Evolutionary conservation across 1,140 invertebrate species (phyloP).

Genomic region (Heliconius eleuchia): DNA sequence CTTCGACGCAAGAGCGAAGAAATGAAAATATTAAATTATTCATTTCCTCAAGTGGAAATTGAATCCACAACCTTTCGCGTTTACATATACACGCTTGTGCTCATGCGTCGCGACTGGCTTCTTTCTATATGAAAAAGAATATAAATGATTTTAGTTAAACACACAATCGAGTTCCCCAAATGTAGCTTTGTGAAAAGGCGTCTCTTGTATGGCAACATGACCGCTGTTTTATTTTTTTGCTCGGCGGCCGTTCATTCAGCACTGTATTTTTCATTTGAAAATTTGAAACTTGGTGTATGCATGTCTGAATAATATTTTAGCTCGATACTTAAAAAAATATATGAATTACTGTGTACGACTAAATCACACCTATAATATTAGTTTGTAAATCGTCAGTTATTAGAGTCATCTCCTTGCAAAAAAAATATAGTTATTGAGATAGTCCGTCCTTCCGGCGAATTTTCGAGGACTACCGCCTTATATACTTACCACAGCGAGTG

Average conservation of each 20-base stretch:
- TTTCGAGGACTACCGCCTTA: too few relatives aligned
- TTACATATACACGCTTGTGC: too few relatives aligned
- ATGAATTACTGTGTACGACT: not conserved
- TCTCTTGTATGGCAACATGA: slow-evolving; percentile 57
- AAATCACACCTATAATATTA: not conserved
- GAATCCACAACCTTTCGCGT: too few relatives aligned
- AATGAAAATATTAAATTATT: too few relatives aligned
- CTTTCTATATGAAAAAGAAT: too few relatives aligned
- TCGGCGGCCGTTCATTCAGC: slow-evolving; percentile 62
- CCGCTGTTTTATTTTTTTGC: slow-evolving; percentile 60
- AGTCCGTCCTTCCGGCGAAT: too few relatives aligned
- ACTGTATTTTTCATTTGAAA: slow-evolving; percentile 73
- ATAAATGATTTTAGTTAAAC: slow-evolving; percentile 16
- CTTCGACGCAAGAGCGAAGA: too few relatives aligned
- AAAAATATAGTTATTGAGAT: too few relatives aligned
- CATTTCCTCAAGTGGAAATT: too few relatives aligned
- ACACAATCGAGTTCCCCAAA: slow-evolving; percentile 48
- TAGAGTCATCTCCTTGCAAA: too few relatives aligned
- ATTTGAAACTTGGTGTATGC: slow-evolving; percentile 56
- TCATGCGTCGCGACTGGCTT: too few relatives aligned
- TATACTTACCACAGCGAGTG: too few relatives aligned
- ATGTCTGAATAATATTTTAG: slow-evolving; percentile 52
- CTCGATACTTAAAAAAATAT: slow-evolving; percentile 48
- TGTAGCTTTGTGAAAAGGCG: slow-evolving; percentile 56
- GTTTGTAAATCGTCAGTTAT: not conserved